Evolutionary conservation across 2,888 invertebrate genomes (phyloP).

Genomic region (Dioctria rufipes): DNA sequence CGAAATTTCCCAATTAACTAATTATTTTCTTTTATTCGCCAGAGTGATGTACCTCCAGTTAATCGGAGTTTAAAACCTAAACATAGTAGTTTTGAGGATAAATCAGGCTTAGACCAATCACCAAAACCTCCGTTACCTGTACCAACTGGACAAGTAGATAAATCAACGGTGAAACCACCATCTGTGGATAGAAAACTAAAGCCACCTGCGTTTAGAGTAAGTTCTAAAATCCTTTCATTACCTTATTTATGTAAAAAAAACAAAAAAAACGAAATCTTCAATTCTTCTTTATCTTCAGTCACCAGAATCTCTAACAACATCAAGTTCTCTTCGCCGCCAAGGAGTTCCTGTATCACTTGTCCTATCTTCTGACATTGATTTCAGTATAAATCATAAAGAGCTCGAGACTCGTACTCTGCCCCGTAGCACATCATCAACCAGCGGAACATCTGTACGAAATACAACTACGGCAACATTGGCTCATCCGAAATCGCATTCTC

Average conservation of each 20-base stretch:
- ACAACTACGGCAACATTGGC: conserved; percentile 63
- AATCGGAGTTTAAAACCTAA: conserved; percentile 86
- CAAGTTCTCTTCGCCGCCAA: conserved; percentile 63
- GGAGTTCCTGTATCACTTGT: conserved; percentile 68
- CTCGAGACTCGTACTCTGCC: conserved; percentile 69
- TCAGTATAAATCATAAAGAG: conserved; percentile 55
- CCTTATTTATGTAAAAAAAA: not conserved
- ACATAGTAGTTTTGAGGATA: conserved; percentile 65
- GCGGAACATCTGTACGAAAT: conserved; percentile 67
- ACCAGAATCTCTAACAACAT: conserved; percentile 21
- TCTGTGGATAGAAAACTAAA: conserved; percentile 78
- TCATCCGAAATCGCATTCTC: conserved; percentile 31
- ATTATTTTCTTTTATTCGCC: not conserved
- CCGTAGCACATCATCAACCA: conserved; percentile 64
- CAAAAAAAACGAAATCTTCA: not conserved
- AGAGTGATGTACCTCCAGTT: conserved; percentile 78
- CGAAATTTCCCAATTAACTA: too few species aligned
- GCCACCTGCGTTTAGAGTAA: conserved; percentile 73
- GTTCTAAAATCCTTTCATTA: not conserved
- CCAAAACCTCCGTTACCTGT: conserved; percentile 65
- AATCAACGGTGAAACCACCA: conserved; percentile 70
- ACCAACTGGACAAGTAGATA: conserved; percentile 55
- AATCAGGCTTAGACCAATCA: conserved; percentile 66
- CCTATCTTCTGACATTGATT: conserved; percentile 64
- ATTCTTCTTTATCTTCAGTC: conserved; percentile 45